These are phyloP conservation scores for Platycheirus albimanus DNA, from an alignment of 2,888 invertebrate species.

Conservation along the genomic window DNA sequence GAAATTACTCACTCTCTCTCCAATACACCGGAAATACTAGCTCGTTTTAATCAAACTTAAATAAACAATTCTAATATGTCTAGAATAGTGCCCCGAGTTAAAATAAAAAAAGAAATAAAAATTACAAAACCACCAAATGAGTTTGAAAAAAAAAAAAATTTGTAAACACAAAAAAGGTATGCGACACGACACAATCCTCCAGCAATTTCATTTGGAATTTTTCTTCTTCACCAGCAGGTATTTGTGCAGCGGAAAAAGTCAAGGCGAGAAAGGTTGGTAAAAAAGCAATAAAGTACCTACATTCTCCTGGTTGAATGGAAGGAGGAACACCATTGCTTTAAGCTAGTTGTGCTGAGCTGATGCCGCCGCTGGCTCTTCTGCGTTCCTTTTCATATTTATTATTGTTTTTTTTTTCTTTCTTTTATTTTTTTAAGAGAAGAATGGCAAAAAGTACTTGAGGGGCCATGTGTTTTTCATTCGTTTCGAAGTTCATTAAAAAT, in stretches of 20 bases:
- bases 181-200: slow-evolving; percentile 12
- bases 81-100: slow-evolving; percentile 11
- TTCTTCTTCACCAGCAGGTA: slow-evolving; percentile 10
- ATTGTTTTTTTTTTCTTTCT: slow-evolving; percentile 17
- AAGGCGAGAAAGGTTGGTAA: slow-evolving; percentile 21
- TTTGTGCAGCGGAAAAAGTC: not conserved
- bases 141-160: slow-evolving; percentile 32
- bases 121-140: slow-evolving; percentile 36
- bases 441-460: slow-evolving; percentile 44
- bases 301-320: slow-evolving; percentile 20
- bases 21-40: slow-evolving; percentile 10
- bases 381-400: slow-evolving; percentile 34
- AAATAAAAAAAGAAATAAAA: slow-evolving; percentile 24
- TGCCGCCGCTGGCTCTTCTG: slow-evolving; percentile 18
- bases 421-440: slow-evolving; percentile 10
- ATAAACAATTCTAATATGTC: slow-evolving; percentile 28
- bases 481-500: slow-evolving; percentile 54
- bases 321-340: not conserved
- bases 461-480: slow-evolving; percentile 49
- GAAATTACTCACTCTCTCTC: slow-evolving; percentile 29
- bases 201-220: slow-evolving; percentile 20
- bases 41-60: slow-evolving; percentile 25
- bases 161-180: slow-evolving; percentile 13
- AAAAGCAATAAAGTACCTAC: slow-evolving; percentile 40
- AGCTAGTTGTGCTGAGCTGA: not conserved